Conservation (phyloP, 2,888 invertebrate genomes). For the Lordiphosa andalusiaca region DNA sequence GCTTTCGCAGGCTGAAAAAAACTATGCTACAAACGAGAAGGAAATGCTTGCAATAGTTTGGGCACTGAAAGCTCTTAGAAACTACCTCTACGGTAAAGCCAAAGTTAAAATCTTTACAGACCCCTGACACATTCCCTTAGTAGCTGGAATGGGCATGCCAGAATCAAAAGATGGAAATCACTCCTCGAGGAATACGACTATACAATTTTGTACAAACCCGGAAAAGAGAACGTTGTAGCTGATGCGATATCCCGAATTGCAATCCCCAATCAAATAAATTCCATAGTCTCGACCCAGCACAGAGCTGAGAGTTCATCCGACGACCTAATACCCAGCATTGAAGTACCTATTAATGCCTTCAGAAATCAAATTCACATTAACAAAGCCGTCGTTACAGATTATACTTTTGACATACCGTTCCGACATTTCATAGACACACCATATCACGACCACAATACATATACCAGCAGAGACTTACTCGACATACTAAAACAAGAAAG, state of each 20-base stretch:
- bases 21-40: neutral
- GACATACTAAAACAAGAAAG: neutral
- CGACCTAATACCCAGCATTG: slow-evolving; percentile 28
- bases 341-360: slow-evolving; percentile 39
- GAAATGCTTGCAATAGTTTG: slow-evolving; percentile 10
- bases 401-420: slow-evolving; percentile 15
- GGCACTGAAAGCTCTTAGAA: slow-evolving; percentile 4
- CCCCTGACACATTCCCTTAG: slow-evolving; percentile 2
- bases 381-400: slow-evolving; percentile 3
- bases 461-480: neutral
- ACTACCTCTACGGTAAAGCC: neutral
- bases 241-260: neutral
- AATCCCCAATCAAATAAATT: slow-evolving; percentile 21
- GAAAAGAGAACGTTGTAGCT: slow-evolving; percentile 3
- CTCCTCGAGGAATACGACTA: slow-evolving; percentile 2
- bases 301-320: slow-evolving; percentile 32
- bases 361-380: slow-evolving; percentile 35
- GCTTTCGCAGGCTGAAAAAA: neutral
- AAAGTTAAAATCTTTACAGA: slow-evolving; percentile 3
- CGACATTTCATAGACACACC: slow-evolving; percentile 11
- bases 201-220: slow-evolving; percentile 1
- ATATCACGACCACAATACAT: too few species aligned
- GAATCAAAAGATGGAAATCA: slow-evolving; percentile 4
- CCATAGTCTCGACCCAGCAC: slow-evolving; percentile 18
- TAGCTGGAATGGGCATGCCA: slow-evolving; percentile 3